These are phyloP conservation scores for Aelia acuminata DNA, from an alignment of 2,888 invertebrate species.

Conservation along the genomic window DNA sequence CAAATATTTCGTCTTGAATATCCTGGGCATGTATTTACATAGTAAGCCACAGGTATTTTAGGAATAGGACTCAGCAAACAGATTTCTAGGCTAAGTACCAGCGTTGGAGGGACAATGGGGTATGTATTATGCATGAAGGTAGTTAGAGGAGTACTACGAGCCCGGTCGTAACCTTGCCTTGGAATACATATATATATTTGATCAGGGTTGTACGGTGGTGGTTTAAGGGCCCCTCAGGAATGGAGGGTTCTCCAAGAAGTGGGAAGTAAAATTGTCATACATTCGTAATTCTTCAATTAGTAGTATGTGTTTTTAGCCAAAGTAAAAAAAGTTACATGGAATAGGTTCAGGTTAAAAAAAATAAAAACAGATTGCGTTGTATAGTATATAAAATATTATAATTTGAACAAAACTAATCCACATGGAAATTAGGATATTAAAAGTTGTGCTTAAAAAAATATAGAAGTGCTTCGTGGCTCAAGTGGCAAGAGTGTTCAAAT, in stretches of 20 bases:
- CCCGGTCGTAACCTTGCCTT: neutral
- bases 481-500: too few relatives aligned
- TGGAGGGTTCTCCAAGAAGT: neutral
- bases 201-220: neutral
- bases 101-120: neutral
- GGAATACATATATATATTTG: slow-evolving; percentile 18
- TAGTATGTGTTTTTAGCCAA: neutral
- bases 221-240: neutral
- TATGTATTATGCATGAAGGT: slow-evolving; percentile 4
- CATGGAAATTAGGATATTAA: too few relatives aligned
- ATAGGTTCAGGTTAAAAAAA: too few relatives aligned
- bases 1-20: neutral
- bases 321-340: too few relatives aligned
- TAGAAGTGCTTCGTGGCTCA: too few relatives aligned
- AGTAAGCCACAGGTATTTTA: neutral
- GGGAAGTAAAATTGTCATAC: neutral
- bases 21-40: neutral
- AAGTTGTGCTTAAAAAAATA: too few relatives aligned
- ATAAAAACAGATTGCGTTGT: too few relatives aligned
- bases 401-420: too few relatives aligned
- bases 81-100: slow-evolving; percentile 13
- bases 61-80: slow-evolving; percentile 3
- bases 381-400: too few relatives aligned
- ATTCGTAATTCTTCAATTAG: neutral
- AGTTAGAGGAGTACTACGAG: neutral